Conservation (phyloP, 1,140 invertebrate genomes). For the Drosophila eugracilis region DNA sequence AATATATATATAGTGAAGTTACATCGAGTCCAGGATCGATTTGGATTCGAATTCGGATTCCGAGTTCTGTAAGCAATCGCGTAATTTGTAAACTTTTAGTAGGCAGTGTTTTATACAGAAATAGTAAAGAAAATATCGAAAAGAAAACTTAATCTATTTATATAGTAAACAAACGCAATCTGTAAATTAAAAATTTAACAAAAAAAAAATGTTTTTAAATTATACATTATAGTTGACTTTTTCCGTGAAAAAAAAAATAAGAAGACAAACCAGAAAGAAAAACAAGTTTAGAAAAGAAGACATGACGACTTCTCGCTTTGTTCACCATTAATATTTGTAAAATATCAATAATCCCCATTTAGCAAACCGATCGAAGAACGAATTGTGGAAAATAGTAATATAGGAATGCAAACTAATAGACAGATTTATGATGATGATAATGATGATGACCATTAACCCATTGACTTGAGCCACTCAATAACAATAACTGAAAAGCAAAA, state of each 20-base stretch:
- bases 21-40: constrained; percentile 20
- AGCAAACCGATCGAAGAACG: constrained; percentile 14
- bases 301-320: constrained; percentile 21
- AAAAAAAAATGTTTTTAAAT: constrained; percentile 64
- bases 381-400: constrained; percentile 1
- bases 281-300: constrained; percentile 17
- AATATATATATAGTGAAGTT: too few species aligned
- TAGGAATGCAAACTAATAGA: constrained; percentile 10
- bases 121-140: constrained; percentile 2
- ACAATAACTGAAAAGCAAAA: constrained; percentile 38
- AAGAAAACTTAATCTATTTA: constrained; percentile 22
- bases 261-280: neutral
- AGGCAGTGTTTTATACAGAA: constrained; percentile 61
- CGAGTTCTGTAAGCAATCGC: constrained; percentile 66
- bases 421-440: too few species aligned
- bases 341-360: constrained; percentile 16
- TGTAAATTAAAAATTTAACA: constrained; percentile 59
- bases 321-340: constrained; percentile 33
- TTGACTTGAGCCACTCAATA: constrained; percentile 29
- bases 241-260: constrained; percentile 45
- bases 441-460: constrained; percentile 21
- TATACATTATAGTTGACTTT: constrained; percentile 48
- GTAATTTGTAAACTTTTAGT: constrained; percentile 69
- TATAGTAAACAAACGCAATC: constrained; percentile 43
- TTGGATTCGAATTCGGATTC: constrained; percentile 6